These are phyloP conservation scores for Limnodromus scolopaceus DNA, from an alignment of 2,797 vertebrate species.

Conservation along the genomic window DNA sequence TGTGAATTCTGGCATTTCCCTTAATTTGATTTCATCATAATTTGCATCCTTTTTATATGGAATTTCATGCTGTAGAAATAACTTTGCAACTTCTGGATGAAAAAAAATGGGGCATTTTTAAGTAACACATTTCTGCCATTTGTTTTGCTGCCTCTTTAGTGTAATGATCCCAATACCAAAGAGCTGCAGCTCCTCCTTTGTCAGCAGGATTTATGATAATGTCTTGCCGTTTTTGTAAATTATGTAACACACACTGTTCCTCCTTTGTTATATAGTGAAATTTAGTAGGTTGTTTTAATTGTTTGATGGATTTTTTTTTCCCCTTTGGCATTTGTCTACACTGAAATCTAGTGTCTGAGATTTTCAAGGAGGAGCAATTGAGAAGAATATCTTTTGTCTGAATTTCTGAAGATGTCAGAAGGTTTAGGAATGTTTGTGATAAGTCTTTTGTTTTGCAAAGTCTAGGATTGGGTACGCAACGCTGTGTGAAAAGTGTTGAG, in stretches of 20 bases:
- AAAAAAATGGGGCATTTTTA: not conserved
- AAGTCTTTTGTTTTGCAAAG: constrained; percentile 22
- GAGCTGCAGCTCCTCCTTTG: constrained; percentile 66
- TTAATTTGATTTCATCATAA: not conserved
- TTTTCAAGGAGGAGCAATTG: constrained; percentile 15
- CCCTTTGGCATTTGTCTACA: constrained; percentile 62
- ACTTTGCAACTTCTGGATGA: not conserved
- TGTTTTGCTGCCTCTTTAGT: constrained; percentile 55
- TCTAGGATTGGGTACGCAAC: not conserved
- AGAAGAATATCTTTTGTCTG: constrained; percentile 38
- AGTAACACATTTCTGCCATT: constrained; percentile 29
- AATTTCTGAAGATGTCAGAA: constrained; percentile 48
- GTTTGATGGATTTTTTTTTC: constrained; percentile 77
- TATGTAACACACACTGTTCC: constrained; percentile 70
- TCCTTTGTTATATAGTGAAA: constrained; percentile 72
- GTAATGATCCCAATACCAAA: constrained; percentile 56
- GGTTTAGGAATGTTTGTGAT: constrained; percentile 49
- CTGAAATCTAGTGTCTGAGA: constrained; percentile 55
- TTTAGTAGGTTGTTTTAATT: constrained; percentile 77
- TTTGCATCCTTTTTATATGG: not conserved
- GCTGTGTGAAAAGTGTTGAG: not conserved
- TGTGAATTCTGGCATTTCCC: constrained; percentile 19
- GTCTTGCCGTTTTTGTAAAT: constrained; percentile 76
- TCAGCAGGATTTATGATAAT: constrained; percentile 71
- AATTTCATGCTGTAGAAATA: constrained; percentile 9